Percentiles rank a stretch among this genome's conserved stretches.
Conservation (phyloP, 2,797 vertebrate species). For the Pantherophis vulpinus region DNA sequence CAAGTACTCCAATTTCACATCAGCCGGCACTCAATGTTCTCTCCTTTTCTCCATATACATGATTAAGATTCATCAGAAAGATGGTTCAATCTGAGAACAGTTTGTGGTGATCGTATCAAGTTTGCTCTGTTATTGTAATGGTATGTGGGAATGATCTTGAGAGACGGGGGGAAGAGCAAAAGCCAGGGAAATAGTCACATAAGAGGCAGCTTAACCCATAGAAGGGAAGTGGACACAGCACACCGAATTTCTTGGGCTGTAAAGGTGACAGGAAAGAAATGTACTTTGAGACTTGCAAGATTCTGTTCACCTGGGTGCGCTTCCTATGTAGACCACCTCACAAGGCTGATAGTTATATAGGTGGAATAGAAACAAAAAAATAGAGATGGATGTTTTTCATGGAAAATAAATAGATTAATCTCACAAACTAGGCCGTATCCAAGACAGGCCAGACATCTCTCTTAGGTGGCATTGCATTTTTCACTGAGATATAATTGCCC, state of each 20-base stretch:
- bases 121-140: neutral
- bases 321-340: neutral
- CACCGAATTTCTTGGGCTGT: neutral
- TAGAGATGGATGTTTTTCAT: neutral
- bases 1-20: neutral
- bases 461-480: neutral
- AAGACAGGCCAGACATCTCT: neutral
- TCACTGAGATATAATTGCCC: neutral
- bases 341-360: neutral
- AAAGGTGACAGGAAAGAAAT: neutral
- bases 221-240: neutral
- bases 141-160: neutral
- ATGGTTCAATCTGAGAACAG: neutral
- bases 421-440: neutral
- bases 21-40: neutral
- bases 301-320: neutral
- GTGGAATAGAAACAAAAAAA: neutral
- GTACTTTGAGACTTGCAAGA: neutral
- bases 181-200: neutral
- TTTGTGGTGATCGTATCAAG: neutral
- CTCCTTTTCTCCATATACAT: neutral
- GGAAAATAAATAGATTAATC: neutral
- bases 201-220: neutral
- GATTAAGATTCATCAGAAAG: neutral
- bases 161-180: neutral